These are phyloP conservation scores for Xenops minutus DNA, from an alignment of 2,797 vertebrate genomes.

Conservation along the genomic window DNA sequence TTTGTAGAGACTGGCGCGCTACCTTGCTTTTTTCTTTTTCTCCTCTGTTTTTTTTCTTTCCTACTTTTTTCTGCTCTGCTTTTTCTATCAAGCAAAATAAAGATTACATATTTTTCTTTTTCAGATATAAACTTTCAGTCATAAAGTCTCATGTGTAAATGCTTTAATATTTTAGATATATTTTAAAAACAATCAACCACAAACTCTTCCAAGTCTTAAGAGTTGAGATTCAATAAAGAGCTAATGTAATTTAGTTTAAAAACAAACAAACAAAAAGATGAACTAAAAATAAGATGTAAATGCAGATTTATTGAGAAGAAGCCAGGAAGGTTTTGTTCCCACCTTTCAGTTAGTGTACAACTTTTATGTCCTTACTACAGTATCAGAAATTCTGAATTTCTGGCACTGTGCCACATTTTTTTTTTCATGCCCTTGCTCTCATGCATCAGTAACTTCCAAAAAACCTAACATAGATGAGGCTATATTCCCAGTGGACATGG, in stretches of 20 bases:
- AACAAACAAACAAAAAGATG: neutral
- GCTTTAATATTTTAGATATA: neutral
- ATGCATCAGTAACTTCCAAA: neutral
- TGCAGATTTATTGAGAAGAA: neutral
- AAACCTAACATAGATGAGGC: neutral
- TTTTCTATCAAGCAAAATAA: slow-evolving; percentile 65
- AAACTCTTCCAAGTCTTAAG: neutral
- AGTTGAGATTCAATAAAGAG: neutral
- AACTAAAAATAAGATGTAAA: neutral
- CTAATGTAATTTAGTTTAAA: neutral
- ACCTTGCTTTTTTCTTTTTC: slow-evolving; percentile 74
- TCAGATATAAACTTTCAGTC: neutral
- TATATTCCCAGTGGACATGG: neutral
- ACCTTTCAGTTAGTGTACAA: neutral
- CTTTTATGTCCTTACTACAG: neutral
- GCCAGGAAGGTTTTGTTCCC: rapidly evolving
- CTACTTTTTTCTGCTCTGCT: slow-evolving; percentile 68
- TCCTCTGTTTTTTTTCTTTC: slow-evolving; percentile 73
- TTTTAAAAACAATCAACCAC: neutral
- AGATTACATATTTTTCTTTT: neutral
- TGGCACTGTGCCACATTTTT: neutral
- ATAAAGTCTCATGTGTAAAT: neutral
- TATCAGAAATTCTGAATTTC: neutral
- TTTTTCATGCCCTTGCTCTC: neutral
- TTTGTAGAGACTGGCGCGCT: slow-evolving; percentile 37